Base-by-base conservation (phyloP, 2,113 vertebrate genomes). In the Rattus norvegicus region DNA sequence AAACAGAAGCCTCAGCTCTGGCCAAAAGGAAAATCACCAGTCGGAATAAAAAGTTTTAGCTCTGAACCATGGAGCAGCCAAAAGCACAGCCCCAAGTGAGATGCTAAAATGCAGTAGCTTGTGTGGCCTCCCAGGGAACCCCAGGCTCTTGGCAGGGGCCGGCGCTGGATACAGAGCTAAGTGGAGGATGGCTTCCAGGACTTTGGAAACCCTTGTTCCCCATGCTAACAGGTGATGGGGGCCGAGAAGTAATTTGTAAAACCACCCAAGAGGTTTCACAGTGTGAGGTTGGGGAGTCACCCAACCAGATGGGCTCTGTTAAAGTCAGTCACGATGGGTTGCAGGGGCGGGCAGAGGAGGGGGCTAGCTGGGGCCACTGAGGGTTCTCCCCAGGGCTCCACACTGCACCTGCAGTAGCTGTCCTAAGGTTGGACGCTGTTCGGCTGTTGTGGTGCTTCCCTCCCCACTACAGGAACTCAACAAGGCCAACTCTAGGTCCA, bases 11-110 rank as follows among this genome's bases (percentile, higher is more conserved):
- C 75, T 76, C 22, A 2, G 87, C 59, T 89, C 77, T 3, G 63
- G 59, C 95, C 95, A 52, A 91, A 95, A 96, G 96, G 95, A 96
- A 95, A 97, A 96, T 93, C 93, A 92, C 95, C 91, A 88, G 77
- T 30, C 49, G 89, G 72, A 91, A 95, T 92, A 49, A 92, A 93
- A 97, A 98, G 88, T 95, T 94, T 94, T 83, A 69, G 67, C 72
- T 96, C 89, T 93, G 86, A 96, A 92, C 92, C n/a, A 81, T 22
- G 92, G 14, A 88, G 47, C 80, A 87, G 59, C 43, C 70, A 90
- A 85, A 94, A 52, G 22, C 65, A 17, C 8, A 52, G 52, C 17
- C 73, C 33, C 39, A 5, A 56, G 56, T 10, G 39, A 87, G 83
- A 69, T 22, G 61, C 33, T 12, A 47, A 86, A 86, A 54, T 26